Conservation (phyloP, 2,888 invertebrate species). For the Gnatocerus cornutus region DNA sequence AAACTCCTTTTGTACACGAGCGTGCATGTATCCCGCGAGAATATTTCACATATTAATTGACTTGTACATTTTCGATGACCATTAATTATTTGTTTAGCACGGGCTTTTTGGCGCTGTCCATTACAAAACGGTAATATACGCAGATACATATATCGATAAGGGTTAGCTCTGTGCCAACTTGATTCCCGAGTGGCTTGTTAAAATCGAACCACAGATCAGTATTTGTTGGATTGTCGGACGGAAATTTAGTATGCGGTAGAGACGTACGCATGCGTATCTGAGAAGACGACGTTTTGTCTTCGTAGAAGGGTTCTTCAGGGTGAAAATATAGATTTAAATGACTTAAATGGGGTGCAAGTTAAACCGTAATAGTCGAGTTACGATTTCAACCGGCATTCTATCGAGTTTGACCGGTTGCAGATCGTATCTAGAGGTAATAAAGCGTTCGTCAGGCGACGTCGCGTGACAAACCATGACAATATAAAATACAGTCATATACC, state of each 20-base stretch:
- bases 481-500: constrained; percentile 69
- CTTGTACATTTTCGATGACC: constrained; percentile 46
- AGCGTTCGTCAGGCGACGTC: constrained; percentile 69
- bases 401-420: constrained; percentile 67
- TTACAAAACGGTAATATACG: constrained; percentile 53
- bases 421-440: constrained; percentile 68
- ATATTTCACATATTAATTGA: constrained; percentile 45
- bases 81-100: constrained; percentile 42
- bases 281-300: not conserved
- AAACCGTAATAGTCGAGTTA: constrained; percentile 59
- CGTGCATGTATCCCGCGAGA: constrained; percentile 38
- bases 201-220: constrained; percentile 55
- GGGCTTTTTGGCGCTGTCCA: constrained; percentile 42
- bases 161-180: constrained; percentile 58
- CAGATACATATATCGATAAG: constrained; percentile 59
- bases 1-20: constrained; percentile 42
- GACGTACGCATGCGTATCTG: constrained; percentile 3
- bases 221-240: constrained; percentile 25
- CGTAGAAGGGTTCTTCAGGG: not conserved
- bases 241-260: constrained; percentile 24
- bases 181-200: constrained; percentile 59
- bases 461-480: constrained; percentile 69
- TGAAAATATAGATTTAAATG: constrained; percentile 38
- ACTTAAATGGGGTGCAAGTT: constrained; percentile 57
- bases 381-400: constrained; percentile 60